A percentile compares a stretch with the other conserved stretches of the same genome.
phyloP scores from a whole-genome alignment of 2,797 vertebrate genomes.

The Lophotriccus pileatus region DNA sequence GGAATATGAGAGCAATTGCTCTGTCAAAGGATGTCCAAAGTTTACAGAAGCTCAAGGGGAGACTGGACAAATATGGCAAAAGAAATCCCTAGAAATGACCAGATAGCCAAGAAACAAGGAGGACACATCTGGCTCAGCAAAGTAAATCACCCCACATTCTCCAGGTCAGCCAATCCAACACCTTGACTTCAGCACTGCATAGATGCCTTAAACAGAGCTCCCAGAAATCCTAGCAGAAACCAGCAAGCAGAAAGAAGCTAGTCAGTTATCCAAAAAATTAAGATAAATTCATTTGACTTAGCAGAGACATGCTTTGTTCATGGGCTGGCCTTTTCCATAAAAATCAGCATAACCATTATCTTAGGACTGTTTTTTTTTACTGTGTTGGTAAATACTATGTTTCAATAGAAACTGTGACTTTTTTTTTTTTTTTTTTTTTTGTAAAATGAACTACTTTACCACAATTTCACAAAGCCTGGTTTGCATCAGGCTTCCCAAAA shows the following conservation, averaged over 20 bases:
- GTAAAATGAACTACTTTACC: neutral
- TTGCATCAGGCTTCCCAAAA: neutral
- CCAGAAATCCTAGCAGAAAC: neutral
- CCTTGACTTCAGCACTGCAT: fast-evolving
- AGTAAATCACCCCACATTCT: neutral
- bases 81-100: neutral
- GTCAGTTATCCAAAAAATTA: neutral
- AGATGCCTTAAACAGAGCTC: neutral
- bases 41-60: neutral
- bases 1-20: fast-evolving
- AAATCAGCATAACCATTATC: neutral
- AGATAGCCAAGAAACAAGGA: neutral
- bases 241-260: neutral
- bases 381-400: neutral
- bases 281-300: neutral
- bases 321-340: neutral
- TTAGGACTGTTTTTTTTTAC: fast-evolving
- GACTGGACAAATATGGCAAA: neutral
- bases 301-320: neutral
- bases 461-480: neutral
- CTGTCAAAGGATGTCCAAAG: neutral
- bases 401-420: neutral
- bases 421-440: neutral
- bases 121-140: neutral
- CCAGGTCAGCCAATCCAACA: neutral